Evolutionary conservation across 2,888 invertebrate genomes (phyloP), one percentile per base, ranked within the genome.

Genomic region (Margaritifera margaritifera): DNA sequence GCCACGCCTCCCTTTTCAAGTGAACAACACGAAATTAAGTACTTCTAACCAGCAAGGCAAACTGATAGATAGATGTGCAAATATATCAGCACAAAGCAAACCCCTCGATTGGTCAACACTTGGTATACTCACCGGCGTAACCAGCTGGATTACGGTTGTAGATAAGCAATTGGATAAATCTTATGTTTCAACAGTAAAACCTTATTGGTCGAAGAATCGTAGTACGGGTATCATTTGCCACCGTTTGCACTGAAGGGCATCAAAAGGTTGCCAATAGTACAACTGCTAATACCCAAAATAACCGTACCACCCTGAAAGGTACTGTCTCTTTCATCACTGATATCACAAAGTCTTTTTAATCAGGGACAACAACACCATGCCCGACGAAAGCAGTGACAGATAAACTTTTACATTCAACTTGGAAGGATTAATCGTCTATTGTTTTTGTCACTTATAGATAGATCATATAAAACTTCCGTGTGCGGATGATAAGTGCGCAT

Each of bases 11-110:
- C 42, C 42, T 42, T 42, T 42, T 1, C 42, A 42, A 42, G 42
- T 42, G 42, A 42, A 42, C 62, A 54, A 52, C 62, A 25, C 11
- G 52, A 24, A 27, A 52, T 62, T 62, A 62, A 62, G 25, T 19
- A 24, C 20, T 62, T 27, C 27, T 62, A 22, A 22, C 24, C 25
- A 20, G n/a, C 52, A 53, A 55, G 58, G 58, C 50, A 27, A 24
- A 24, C 55, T 65, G 68, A 71, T 65, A 68, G 68, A 65, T 71
- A 53, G 65, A 64, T 71, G 68, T 64, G 57, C 68, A 68, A 71
- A 71, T 65, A 68, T 62, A 51, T 65, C 57, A 61, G 50, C 54
- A 22, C 25, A 51, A 22, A n/a, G 15, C n/a, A 19, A n/a, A 22
- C 60, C 19, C 27, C 31, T 56, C 50, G 55, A 69, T 69, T 69